Conservation (phyloP, 2,797 vertebrate species). For the Cossypha heuglini region DNA sequence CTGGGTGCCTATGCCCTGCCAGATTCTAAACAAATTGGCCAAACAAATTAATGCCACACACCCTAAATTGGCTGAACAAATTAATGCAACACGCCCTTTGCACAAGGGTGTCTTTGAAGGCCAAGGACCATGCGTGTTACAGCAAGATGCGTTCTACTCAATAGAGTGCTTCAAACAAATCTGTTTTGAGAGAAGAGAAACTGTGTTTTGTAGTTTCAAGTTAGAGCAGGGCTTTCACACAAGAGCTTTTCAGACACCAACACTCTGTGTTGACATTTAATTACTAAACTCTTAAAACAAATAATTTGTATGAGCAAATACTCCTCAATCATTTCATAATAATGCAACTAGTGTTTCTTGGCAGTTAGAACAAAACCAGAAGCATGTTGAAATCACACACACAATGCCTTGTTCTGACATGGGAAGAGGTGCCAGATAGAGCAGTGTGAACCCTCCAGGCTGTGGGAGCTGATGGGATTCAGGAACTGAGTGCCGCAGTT, state of each 20-base stretch:
- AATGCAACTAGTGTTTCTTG: slow-evolving; percentile 73
- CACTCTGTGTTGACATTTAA: slow-evolving; percentile 58
- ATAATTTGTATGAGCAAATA: slow-evolving; percentile 74
- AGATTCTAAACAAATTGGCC: slow-evolving; percentile 70
- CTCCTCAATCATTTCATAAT: slow-evolving; percentile 71
- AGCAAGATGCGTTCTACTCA: slow-evolving; percentile 12
- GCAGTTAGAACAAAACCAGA: slow-evolving; percentile 68
- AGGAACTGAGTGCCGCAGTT: slow-evolving; percentile 26
- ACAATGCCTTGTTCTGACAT: slow-evolving; percentile 72
- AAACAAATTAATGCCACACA: slow-evolving; percentile 70
- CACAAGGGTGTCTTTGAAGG: slow-evolving; percentile 56
- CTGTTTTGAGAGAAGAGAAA: slow-evolving; percentile 8
- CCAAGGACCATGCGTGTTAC: slow-evolving; percentile 21
- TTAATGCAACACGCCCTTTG: slow-evolving; percentile 65
- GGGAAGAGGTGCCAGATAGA: slow-evolving; percentile 65
- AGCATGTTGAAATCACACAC: slow-evolving; percentile 72
- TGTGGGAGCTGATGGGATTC: slow-evolving; percentile 40
- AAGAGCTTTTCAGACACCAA: slow-evolving; percentile 29
- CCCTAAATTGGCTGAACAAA: slow-evolving; percentile 67
- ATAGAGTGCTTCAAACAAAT: slow-evolving; percentile 16
- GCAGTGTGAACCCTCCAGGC: slow-evolving; percentile 49
- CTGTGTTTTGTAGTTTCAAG: slow-evolving; percentile 18
- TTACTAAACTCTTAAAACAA: slow-evolving; percentile 69
- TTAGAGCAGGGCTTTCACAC: slow-evolving; percentile 9
- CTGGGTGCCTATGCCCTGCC: slow-evolving; percentile 2